These are phyloP conservation scores for Hippolais icterina DNA, from an alignment of 2,113 vertebrate genomes.

Conservation along the genomic window DNA sequence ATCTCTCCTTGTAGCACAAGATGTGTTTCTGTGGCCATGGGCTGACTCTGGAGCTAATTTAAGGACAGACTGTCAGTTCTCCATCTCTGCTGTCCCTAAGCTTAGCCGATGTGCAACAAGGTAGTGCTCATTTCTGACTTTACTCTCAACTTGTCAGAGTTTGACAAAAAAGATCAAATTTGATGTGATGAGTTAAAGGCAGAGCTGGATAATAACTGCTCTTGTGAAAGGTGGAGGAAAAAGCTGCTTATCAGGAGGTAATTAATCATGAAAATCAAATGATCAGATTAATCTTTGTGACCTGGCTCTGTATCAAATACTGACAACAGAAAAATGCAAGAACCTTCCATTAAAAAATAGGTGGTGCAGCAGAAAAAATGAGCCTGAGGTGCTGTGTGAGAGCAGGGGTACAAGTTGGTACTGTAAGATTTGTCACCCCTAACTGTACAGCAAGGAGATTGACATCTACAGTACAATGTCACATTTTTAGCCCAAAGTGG, in stretches of 20 bases:
- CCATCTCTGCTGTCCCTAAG: background rate
- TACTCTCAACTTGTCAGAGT: background rate
- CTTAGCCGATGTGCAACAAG: background rate
- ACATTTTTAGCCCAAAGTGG: background rate
- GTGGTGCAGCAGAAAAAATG: background rate
- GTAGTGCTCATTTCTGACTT: background rate
- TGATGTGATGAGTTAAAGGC: background rate
- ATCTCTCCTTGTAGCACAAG: background rate
- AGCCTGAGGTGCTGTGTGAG: background rate
- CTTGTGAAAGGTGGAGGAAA: background rate
- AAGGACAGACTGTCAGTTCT: background rate
- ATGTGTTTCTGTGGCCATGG: background rate
- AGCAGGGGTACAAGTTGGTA: background rate
- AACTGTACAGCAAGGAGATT: background rate
- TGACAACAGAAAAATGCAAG: background rate
- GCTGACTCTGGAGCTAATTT: background rate
- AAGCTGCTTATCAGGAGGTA: background rate
- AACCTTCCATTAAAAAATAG: background rate
- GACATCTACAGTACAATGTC: background rate
- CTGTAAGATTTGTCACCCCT: background rate
- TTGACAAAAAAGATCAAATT: background rate
- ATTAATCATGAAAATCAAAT: slow-evolving; percentile 20
- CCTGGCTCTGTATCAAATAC: background rate
- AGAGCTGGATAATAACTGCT: background rate
- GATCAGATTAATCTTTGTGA: background rate